Conservation (phyloP, 35 echinoderm and acorn worm genomes). For the Heliocidaris tuberculata region DNA sequence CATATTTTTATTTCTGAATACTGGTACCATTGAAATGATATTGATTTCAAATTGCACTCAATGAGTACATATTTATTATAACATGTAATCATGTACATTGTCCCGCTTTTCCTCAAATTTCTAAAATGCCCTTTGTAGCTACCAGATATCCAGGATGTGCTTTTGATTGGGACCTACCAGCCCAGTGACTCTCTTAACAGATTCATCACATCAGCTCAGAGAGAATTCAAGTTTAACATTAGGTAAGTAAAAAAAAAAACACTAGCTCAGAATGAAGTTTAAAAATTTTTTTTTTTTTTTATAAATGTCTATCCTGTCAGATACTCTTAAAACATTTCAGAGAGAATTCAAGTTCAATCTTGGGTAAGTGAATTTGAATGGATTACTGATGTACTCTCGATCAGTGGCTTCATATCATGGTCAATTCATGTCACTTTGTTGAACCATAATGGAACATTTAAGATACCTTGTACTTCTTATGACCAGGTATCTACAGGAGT, state of each 20-base stretch:
- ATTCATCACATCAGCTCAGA: constrained; percentile 73
- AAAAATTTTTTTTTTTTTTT: too few species aligned
- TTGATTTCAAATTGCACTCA: too few species aligned
- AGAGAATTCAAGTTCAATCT: neutral
- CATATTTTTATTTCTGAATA: too few species aligned
- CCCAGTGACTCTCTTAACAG: constrained; percentile 87
- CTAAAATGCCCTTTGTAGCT: constrained; percentile 48
- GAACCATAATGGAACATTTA: too few species aligned
- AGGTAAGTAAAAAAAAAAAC: constrained; percentile 52
- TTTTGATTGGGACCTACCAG: constrained; percentile 91
- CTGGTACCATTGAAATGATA: too few species aligned
- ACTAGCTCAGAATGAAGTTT: neutral
- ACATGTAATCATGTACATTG: too few species aligned
- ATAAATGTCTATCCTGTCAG: too few species aligned
- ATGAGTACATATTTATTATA: too few species aligned
- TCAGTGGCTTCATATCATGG: too few species aligned
- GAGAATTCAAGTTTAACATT: constrained; percentile 78
- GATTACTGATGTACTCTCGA: too few species aligned
- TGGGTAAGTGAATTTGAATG: neutral
- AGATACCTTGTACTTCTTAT: neutral
- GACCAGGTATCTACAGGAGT: constrained; percentile 93
- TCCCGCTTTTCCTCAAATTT: too few species aligned
- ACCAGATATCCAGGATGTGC: constrained; percentile 75
- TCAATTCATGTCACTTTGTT: too few species aligned
- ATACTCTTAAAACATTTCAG: neutral